These are phyloP conservation scores for Agonopterix alstromeriana DNA, from an alignment of 2,888 invertebrate genomes.

Conservation along the genomic window DNA sequence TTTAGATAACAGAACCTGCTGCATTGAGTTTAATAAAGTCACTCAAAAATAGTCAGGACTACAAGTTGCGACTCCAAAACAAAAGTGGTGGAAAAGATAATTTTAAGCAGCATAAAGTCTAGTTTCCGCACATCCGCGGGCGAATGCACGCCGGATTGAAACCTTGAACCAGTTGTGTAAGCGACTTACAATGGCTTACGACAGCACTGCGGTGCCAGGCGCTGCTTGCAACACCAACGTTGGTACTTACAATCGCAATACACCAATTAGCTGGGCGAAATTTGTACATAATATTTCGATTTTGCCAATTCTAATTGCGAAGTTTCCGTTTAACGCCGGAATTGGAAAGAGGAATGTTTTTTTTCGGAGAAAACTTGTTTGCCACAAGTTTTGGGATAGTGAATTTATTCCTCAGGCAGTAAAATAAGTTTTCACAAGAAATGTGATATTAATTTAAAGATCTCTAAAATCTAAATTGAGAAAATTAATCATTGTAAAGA, in stretches of 20 bases:
- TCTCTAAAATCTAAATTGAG: no score
- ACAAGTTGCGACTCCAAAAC: no score
- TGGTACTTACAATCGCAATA: conserved; percentile 33
- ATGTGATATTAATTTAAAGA: no score
- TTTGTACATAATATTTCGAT: conserved; percentile 7
- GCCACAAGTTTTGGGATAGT: no score
- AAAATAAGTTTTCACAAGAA: no score
- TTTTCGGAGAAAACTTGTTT: no score
- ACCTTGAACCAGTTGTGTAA: conserved; percentile 76
- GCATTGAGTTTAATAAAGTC: background rate
- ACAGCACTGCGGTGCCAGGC: conserved; percentile 58
- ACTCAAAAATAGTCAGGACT: no score
- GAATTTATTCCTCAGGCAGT: no score
- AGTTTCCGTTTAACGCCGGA: conserved; percentile 9
- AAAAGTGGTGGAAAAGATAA: no score
- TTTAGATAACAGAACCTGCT: background rate
- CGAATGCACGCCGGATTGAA: conserved; percentile 61
- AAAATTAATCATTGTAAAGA: no score
- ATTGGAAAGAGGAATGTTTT: background rate
- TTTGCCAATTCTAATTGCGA: conserved; percentile 15
- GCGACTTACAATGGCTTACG: conserved; percentile 67
- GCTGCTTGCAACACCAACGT: conserved; percentile 52
- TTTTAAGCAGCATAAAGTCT: background rate
- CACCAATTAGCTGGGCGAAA: conserved; percentile 41
- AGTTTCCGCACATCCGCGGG: conserved; percentile 69